Evolutionary conservation across 2,888 invertebrate genomes (phyloP), one percentile per base, ranked within the genome.

Genomic region (Diabrotica balteata): DNA sequence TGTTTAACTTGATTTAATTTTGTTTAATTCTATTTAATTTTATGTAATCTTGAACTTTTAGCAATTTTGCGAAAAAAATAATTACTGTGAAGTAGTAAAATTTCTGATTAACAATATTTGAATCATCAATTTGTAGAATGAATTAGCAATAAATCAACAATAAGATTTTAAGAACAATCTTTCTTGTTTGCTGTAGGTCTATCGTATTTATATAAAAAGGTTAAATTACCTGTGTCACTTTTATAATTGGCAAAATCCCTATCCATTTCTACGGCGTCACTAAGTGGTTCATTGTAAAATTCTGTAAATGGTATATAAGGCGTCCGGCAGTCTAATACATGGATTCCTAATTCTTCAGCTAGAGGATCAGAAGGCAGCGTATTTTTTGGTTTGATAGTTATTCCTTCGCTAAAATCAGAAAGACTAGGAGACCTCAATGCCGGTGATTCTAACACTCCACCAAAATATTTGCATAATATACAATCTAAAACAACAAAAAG

Each of bases 211-310:
- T 17, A 17, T 17, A 17, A 17, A 32, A 5, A 59, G 50, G 17
- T 45, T 8, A 51, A 51, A 55, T 67, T 77, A 79, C 80, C 82
- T 73, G 79, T 80, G 80, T 91, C 90, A 77, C 91, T 91, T 84
- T 94, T 94, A 84, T 93, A 97, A 82, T 93, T 92, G 59, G 95
- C 91, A 85, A 95, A 96, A 85, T 97, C 97, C 80, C 92, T 90
- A 83, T 96, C 95, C 93, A 97, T 96, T 86, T 96, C 95, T 71
- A 97, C 91, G 66, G 91, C 90, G 83, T 97, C 96, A 85, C 96
- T 96, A 59, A 97, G 87, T 0, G 94, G 92, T 83, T 97, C 97
- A 83, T 97, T 97, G 84, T 97, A 95, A 86, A 97, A 97, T 79
- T 97, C 96, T 72, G 92, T 91, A 80, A 93, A 94, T 66, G 94